Evolutionary conservation across 1,140 invertebrate species (phyloP).

Genomic region (Bombyx mandarina): DNA sequence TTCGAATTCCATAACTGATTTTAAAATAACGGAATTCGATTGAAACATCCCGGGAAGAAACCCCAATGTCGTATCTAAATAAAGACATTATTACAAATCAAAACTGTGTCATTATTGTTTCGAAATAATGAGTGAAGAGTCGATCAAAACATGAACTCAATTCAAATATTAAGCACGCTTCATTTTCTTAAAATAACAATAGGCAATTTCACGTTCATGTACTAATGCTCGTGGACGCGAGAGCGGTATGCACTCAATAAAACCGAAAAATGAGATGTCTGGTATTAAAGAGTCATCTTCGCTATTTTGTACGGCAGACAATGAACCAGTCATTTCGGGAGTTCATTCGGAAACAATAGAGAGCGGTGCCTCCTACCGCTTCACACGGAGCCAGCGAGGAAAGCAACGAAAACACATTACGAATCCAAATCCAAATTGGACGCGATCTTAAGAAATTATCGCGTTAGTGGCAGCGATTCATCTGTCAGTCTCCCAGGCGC

Average conservation of each 20-base stretch:
- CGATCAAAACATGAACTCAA: neutral
- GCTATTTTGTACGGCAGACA: conserved; percentile 38
- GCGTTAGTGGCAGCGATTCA: conserved; percentile 47
- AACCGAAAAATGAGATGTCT: conserved; percentile 37
- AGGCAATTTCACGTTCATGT: conserved; percentile 31
- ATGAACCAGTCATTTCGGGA: conserved; percentile 37
- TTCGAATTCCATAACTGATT: no score
- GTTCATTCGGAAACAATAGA: conserved; percentile 44
- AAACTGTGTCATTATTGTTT: no score
- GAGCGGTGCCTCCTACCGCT: conserved; percentile 21
- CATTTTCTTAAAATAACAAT: conserved; percentile 34
- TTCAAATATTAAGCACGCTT: neutral
- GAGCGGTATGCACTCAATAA: conserved; percentile 23
- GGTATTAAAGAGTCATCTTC: conserved; percentile 43
- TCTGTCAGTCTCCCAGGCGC: conserved; percentile 54
- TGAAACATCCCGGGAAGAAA: no score
- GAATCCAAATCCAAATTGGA: conserved; percentile 51
- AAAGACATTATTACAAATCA: no score
- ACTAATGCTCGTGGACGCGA: conserved; percentile 14
- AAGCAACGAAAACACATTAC: conserved; percentile 63
- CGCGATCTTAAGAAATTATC: conserved; percentile 55
- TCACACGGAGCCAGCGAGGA: conserved; percentile 49
- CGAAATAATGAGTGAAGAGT: neutral
- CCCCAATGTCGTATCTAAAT: no score
- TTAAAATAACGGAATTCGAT: no score